A percentile compares a stretch with the other conserved stretches of the same genome.
These are phyloP conservation scores for Erythrocercus mccallii DNA, from an alignment of 2,113 vertebrate genomes.

Conservation along the genomic window DNA sequence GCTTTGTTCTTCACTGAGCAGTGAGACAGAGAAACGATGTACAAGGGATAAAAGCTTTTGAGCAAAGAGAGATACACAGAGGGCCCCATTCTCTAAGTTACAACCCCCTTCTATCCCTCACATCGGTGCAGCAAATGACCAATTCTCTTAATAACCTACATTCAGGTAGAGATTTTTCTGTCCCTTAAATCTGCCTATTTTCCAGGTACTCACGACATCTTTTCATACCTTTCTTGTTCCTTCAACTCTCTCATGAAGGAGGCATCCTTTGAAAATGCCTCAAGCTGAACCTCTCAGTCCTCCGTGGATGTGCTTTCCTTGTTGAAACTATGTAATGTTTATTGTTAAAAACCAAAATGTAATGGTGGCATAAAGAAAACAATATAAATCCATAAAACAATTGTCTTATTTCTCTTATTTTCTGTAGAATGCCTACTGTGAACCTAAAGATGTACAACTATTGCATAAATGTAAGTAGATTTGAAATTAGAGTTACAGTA, in stretches of 20 bases:
- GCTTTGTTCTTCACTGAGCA: neutral
- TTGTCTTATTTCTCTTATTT: neutral
- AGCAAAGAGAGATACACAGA: neutral
- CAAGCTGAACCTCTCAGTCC: neutral
- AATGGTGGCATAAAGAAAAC: neutral
- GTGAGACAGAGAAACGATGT: neutral
- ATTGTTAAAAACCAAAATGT: neutral
- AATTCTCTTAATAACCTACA: neutral
- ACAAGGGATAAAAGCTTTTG: neutral
- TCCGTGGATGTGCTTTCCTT: neutral
- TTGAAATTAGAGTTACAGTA: neutral
- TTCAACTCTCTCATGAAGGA: neutral
- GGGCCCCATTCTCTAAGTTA: accelerated
- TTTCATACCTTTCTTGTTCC: neutral
- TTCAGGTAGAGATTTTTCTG: neutral
- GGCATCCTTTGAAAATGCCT: neutral
- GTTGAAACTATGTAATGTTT: neutral
- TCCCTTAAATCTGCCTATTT: neutral
- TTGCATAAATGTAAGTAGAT: neutral
- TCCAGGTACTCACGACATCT: neutral
- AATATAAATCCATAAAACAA: neutral
- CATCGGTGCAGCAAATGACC: neutral
- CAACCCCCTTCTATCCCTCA: neutral
- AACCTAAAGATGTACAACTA: neutral
- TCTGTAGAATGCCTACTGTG: neutral